Evolutionary conservation across 2,113 vertebrate species (phyloP), one percentile per base, ranked within the genome.

Genomic region (Uria lomvia): DNA sequence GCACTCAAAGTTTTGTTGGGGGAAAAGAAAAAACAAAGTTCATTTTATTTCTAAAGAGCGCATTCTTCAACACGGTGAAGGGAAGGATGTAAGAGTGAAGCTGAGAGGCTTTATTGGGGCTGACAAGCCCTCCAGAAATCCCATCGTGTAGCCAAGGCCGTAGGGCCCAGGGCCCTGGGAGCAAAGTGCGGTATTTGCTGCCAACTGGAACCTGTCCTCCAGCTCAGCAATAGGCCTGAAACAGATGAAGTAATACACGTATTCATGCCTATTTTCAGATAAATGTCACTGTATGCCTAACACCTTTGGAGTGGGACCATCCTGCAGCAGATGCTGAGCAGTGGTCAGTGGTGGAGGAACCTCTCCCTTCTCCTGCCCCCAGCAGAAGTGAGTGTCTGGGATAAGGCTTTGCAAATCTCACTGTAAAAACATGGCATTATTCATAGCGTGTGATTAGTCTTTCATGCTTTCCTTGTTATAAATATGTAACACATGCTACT

Each of bases 401-500:
- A 71, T 30, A 68, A n/a, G 3, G 18, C 56, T 88, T 81, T 65
- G 86, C 87, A 88, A 73, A 72, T 30, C 65, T 93, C 71, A 34
- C 88, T 65, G 60, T 88, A 75, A 89, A 92, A 95, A 74, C 87
- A 74, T 20, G 65, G 50, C 74, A 89, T 95, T 92, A 91, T 88
- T 81, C 93, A 76, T 15, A 63, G 86, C 36, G 66, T 87, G 32
- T 79, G 92, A 70, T 90, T 95, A 95, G 93, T 96, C 85, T 95
- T 97, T 89, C 92, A 55, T 81, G 90, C 91, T 93, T 73, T 24
- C 74, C 86, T 97, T 96, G 92, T 97, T 97, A 95, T 86, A 96
- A 96, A 94, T 96, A 86, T 81, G 87, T 75, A 96, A 88, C 97
- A 97, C 95, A 97, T 97, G 97, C 78, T 96, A 82, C 71, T 92